phyloP scores from a whole-genome alignment of 2,113 vertebrate species.

The Ailurus styani region DNA sequence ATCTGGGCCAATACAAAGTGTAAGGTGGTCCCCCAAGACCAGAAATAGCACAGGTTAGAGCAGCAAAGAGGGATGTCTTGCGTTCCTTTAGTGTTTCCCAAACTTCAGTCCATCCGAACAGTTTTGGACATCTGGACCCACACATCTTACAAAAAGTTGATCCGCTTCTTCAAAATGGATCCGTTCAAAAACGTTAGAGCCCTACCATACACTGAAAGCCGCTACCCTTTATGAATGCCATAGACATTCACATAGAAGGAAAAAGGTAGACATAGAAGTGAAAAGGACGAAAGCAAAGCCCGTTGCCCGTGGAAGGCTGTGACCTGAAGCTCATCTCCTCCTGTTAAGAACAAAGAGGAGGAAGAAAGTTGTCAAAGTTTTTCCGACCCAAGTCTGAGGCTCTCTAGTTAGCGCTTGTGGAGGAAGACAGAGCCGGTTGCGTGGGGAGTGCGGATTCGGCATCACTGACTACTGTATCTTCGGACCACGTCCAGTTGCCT shows the following conservation, averaged over 20 bases:
- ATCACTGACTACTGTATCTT: rapidly evolving
- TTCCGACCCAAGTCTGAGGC: neutral
- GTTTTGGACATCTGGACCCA: neutral
- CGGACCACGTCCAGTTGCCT: neutral
- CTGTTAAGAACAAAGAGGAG: neutral
- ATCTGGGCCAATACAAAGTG: neutral
- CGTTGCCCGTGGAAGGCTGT: neutral
- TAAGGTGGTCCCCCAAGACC: neutral
- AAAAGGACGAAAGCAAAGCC: neutral
- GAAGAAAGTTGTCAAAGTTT: neutral
- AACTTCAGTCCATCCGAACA: neutral
- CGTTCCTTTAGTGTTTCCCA: neutral
- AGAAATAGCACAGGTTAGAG: neutral
- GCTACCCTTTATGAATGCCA: neutral
- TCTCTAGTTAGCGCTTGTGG: too few species aligned
- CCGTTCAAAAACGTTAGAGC: neutral
- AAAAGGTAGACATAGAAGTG: neutral
- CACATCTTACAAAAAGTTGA: neutral
- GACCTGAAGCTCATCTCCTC: neutral
- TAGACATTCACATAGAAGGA: too few species aligned
- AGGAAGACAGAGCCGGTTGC: neutral
- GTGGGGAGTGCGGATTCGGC: too few species aligned
- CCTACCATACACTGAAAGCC: too few species aligned
- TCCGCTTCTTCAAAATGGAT: neutral
- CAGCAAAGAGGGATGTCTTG: neutral